These are phyloP conservation scores for Noctua fimbriata DNA, from an alignment of 2,888 invertebrate genomes.

Conservation along the genomic window DNA sequence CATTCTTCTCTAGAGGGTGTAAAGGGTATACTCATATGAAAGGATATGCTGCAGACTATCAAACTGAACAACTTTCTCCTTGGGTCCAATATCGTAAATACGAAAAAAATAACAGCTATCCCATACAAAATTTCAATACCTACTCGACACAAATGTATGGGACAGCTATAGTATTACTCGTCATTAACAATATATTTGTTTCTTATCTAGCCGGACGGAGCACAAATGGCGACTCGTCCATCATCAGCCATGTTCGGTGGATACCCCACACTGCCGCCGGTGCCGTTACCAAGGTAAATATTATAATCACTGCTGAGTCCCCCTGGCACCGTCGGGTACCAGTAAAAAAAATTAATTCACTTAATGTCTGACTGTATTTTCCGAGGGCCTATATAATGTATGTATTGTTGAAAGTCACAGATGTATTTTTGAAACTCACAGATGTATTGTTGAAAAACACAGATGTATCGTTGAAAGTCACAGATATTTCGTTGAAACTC, in stretches of 20 bases:
- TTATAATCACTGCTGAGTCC: neutral
- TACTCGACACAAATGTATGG: too few species aligned
- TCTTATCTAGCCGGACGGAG: conserved; percentile 89
- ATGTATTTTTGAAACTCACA: neutral
- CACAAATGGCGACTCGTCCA: conserved; percentile 92
- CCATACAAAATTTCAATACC: too few species aligned
- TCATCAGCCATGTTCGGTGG: conserved; percentile 95
- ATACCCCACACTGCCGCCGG: conserved; percentile 94
- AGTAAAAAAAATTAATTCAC: neutral
- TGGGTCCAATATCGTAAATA: too few species aligned
- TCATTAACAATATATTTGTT: neutral
- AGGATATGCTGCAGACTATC: too few species aligned
- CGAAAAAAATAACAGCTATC: too few species aligned
- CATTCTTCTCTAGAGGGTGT: too few species aligned
- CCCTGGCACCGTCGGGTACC: neutral
- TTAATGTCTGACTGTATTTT: neutral
- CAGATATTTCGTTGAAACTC: neutral
- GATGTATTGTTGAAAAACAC: too few species aligned
- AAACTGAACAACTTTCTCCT: too few species aligned
- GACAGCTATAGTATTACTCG: too few species aligned
- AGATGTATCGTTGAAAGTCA: neutral
- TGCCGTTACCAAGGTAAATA: conserved; percentile 93
- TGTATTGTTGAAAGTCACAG: neutral
- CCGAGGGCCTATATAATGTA: neutral
- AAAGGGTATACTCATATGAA: too few species aligned